A percentile compares a stretch with the other conserved stretches of the same genome.
These are phyloP conservation scores for Mesorhabditis sp. DNA, from an alignment of 2,888 invertebrate genomes.

Conservation along the genomic window DNA sequence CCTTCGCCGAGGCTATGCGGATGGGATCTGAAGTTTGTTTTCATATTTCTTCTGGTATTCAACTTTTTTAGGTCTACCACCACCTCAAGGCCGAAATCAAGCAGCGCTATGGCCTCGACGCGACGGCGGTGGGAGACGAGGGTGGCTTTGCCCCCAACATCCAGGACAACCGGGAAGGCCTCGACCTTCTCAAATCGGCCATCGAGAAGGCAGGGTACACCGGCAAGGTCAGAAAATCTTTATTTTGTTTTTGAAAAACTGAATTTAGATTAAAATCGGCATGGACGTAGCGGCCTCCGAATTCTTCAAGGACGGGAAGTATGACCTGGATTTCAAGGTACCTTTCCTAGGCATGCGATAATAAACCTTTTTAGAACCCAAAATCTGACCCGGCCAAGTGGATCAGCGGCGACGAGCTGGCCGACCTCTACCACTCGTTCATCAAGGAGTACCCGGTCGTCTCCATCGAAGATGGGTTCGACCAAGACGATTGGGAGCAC, in stretches of 20 bases:
- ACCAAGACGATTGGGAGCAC: constrained; percentile 96
- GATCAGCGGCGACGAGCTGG: constrained; percentile 77
- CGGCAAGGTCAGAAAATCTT: constrained; percentile 68
- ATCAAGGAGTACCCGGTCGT: constrained; percentile 84
- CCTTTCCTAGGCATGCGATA: constrained; percentile 58
- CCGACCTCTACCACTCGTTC: constrained; percentile 82
- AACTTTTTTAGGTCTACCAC: constrained; percentile 72
- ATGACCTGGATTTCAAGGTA: constrained; percentile 87
- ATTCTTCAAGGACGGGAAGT: constrained; percentile 73
- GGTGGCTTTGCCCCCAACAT: constrained; percentile 99
- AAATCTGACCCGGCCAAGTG: constrained; percentile 72
- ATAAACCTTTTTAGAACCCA: constrained; percentile 67
- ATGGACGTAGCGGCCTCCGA: constrained; percentile 82
- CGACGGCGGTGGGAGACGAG: constrained; percentile 96
- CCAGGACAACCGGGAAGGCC: constrained; percentile 82
- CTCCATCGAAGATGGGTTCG: constrained; percentile 98
- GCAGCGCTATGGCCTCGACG: constrained; percentile 85
- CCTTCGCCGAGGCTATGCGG: constrained; percentile 94
- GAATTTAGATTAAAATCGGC: constrained; percentile 72
- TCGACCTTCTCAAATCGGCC: constrained; percentile 59
- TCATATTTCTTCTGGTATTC: no score
- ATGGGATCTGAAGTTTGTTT: constrained; percentile 78
- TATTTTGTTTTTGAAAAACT: neutral
- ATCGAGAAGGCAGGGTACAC: constrained; percentile 83
- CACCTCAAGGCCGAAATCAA: constrained; percentile 89